Base-by-base conservation (phyloP, 2,888 invertebrate species). In the Syritta pipiens region DNA sequence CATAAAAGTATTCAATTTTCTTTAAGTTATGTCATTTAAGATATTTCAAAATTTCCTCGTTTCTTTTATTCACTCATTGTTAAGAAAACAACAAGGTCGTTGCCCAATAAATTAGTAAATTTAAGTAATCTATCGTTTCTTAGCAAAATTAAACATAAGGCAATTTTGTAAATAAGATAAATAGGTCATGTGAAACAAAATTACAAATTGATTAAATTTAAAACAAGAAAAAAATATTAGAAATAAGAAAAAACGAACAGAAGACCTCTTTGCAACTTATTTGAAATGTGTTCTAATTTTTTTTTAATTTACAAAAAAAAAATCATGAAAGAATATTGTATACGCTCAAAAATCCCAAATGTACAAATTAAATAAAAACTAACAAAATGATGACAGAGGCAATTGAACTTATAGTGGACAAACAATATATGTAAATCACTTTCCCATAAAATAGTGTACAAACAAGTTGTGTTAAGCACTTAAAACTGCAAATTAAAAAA, bases 311-410 rank as follows among this genome's bases (percentile, higher is more conserved):
- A 53, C 28, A 37, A 48, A 24, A 24, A 42, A 35, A 44, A 72
- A 60, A 53, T 46, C n/a, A n/a, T n/a, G n/a, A 69, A 46, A 51
- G 32, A 28, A 30, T 24, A 55, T 69, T 75, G 81, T 81, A 81
- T 81, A 81, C 81, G 81, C 81, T 75, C 81, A 75, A 81, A 74
- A 81, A 75, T 44, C 75, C 81, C 68, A 53, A 79, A 81, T 75
- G 81, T 81, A 81, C 81, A 81, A 81, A 81, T 44, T 60, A 67
- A 63, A 53, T 26, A 37, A 60, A 72, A 49, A 55, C 14, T 9
- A 44, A 44, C 12, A 62, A 53, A 46, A 71, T 7, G 20, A 44
- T 28, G 42, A 32, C 53, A 57, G 71, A 76, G 35, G 68, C 68
- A 72, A 49, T 19, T 4, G 17, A 62, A 49, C 17, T 32, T n/a